Conservation (phyloP, 2,113 vertebrate species). For the Melanostigma gelatinosum region DNA sequence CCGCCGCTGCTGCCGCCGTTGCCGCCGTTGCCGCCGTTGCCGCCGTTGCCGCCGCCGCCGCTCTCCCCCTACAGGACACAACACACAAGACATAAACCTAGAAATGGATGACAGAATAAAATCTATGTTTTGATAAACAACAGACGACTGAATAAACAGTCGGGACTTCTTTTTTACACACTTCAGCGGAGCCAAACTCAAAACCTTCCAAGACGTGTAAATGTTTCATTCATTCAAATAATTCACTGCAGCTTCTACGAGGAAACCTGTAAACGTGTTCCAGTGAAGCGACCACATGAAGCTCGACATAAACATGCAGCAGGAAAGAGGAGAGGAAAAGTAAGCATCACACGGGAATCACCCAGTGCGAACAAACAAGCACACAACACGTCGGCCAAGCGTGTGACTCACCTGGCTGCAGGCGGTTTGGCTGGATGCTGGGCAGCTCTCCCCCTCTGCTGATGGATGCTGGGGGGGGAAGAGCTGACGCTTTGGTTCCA, state of each 20-base stretch:
- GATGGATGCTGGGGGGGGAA: constrained; percentile 9
- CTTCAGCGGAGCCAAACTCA: not conserved
- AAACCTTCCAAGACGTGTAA: not conserved
- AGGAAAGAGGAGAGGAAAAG: not conserved
- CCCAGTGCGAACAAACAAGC: not conserved
- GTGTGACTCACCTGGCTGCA: constrained; percentile 62
- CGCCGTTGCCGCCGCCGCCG: not conserved
- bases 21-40: no score
- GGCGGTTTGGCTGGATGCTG: constrained; percentile 44
- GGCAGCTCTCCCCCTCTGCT: constrained; percentile 41
- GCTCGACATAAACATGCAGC: constrained; percentile 2
- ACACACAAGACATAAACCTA: not conserved
- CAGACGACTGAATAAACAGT: not conserved
- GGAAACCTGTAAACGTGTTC: not conserved
- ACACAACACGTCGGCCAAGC: not conserved
- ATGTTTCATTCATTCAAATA: not conserved
- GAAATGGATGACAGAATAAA: not conserved
- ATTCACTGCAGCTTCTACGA: not conserved
- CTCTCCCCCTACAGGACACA: constrained; percentile 75
- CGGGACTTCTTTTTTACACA: not conserved
- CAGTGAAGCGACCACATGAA: not conserved
- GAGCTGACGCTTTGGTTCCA: constrained; percentile 43
- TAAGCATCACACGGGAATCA: constrained; percentile 7
- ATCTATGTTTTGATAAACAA: not conserved
- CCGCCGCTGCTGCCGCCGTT: no score